phyloP scores from a whole-genome alignment of 2,797 vertebrate genomes.

The Gadopsis bispinosus region DNA sequence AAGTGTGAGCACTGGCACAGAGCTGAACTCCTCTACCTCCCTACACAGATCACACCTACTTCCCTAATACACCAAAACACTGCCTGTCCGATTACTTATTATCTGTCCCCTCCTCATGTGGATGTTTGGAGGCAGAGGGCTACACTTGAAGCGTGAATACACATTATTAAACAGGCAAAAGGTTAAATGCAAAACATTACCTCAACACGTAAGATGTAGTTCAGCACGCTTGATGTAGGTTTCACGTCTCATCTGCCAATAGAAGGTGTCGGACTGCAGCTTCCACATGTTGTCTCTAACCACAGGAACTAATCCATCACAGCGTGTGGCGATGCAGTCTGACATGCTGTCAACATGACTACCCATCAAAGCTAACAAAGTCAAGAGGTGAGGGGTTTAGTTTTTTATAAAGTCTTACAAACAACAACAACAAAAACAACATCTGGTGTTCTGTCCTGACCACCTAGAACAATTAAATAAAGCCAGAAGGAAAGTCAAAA shows the following conservation, averaged over 20 bases:
- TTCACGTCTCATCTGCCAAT: slow-evolving; percentile 51
- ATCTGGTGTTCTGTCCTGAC: slow-evolving; percentile 2
- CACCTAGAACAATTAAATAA: slow-evolving; percentile 1
- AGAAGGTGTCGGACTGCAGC: slow-evolving; percentile 46
- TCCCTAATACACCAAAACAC: not conserved
- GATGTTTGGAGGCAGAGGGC: not conserved
- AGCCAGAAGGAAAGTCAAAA: slow-evolving; percentile 10
- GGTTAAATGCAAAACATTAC: not conserved
- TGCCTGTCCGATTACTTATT: slow-evolving; percentile 31
- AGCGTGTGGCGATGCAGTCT: slow-evolving; percentile 58
- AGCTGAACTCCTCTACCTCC: slow-evolving; percentile 55
- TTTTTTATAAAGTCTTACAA: not conserved
- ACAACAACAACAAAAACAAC: slow-evolving; percentile 10
- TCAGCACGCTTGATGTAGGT: not conserved
- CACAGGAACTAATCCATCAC: slow-evolving; percentile 74
- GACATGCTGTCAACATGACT: slow-evolving; percentile 72
- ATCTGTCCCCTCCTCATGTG: slow-evolving; percentile 1
- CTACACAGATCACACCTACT: slow-evolving; percentile 11
- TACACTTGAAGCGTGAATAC: not conserved
- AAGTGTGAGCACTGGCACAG: slow-evolving; percentile 61
- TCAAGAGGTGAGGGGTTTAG: slow-evolving; percentile 32
- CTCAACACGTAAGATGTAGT: slow-evolving; percentile 9
- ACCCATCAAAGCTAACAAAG: slow-evolving; percentile 61
- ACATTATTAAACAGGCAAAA: slow-evolving; percentile 22
- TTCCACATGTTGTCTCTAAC: slow-evolving; percentile 51